These are phyloP conservation scores for Nothoprocta pentlandii DNA, from an alignment of 2,113 vertebrate species.

Conservation along the genomic window DNA sequence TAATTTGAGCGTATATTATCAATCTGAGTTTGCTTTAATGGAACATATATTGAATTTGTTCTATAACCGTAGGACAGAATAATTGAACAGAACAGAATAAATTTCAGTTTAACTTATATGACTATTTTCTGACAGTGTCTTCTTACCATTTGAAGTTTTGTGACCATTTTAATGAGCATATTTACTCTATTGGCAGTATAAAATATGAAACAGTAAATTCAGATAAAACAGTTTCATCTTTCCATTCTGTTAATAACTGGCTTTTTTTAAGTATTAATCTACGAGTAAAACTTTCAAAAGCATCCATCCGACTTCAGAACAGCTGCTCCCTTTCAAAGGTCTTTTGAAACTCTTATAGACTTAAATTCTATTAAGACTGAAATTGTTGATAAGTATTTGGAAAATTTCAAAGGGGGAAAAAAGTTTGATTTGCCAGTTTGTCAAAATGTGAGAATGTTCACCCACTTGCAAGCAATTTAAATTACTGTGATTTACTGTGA, in stretches of 20 bases:
- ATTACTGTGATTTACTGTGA: background rate
- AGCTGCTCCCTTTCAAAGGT: constrained; percentile 1
- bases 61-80: background rate
- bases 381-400: background rate
- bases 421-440: background rate
- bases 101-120: background rate
- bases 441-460: background rate
- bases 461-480: background rate
- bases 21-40: background rate
- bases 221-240: constrained; percentile 18
- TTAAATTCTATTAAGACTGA: background rate
- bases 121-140: background rate
- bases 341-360: constrained; percentile 9
- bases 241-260: background rate
- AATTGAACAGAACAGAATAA: background rate
- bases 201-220: constrained; percentile 7
- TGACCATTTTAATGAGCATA: background rate
- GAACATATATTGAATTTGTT: background rate
- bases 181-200: constrained; percentile 6
- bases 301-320: background rate
- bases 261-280: constrained; percentile 19
- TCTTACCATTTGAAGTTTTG: background rate
- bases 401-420: background rate
- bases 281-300: background rate
- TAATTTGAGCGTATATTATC: background rate